Conservation (phyloP, 2,888 invertebrate genomes). For the Brachylomia viminalis region DNA sequence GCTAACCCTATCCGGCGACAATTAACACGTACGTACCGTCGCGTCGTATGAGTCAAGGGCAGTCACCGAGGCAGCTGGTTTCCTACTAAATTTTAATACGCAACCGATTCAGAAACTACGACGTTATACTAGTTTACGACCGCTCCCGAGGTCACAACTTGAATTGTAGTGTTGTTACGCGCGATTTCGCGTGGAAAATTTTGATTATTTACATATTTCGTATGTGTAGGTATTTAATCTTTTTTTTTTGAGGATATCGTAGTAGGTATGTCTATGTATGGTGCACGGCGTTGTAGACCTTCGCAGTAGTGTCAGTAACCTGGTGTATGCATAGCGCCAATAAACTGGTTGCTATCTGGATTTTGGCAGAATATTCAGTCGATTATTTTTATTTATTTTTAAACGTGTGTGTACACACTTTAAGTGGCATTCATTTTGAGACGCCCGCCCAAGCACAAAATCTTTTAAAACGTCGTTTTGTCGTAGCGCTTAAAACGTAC, state of each 20-base stretch:
- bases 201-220: constrained; percentile 22
- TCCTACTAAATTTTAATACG: constrained; percentile 85
- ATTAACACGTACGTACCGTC: constrained; percentile 68
- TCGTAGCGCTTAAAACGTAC: not conserved
- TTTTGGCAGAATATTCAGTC: constrained; percentile 26
- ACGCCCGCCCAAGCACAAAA: not conserved
- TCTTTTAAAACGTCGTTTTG: not conserved
- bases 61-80: constrained; percentile 83
- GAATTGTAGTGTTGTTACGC: constrained; percentile 66
- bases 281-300: constrained; percentile 15
- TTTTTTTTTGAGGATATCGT: constrained; percentile 8
- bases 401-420: constrained; percentile 5
- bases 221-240: not conserved
- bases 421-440: constrained; percentile 2
- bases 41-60: constrained; percentile 84
- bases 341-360: constrained; percentile 37
- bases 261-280: constrained; percentile 18
- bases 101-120: constrained; percentile 78
- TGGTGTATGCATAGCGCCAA: constrained; percentile 50
- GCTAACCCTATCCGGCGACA: constrained; percentile 63
- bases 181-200: constrained; percentile 47
- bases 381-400: too few species aligned
- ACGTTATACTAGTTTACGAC: constrained; percentile 80
- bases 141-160: constrained; percentile 79
- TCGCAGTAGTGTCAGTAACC: constrained; percentile 49